A percentile compares a stretch with the other conserved stretches of the same genome.
Evolutionary conservation across 2,888 invertebrate genomes (phyloP).

Genomic region (Harmothoe impar): DNA sequence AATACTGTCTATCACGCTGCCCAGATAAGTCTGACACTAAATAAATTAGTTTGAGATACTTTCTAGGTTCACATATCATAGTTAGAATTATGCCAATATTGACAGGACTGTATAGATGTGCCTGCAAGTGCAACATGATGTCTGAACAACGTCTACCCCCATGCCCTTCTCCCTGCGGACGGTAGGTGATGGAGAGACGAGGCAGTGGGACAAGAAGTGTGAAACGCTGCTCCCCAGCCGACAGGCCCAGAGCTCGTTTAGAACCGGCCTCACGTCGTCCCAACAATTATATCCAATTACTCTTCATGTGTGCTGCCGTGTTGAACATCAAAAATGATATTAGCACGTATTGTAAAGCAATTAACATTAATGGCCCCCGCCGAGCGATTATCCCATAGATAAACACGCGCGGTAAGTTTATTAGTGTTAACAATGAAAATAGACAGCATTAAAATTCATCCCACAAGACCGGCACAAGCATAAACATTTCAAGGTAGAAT

Average conservation of each 20-base stretch:
- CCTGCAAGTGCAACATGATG: too few species aligned
- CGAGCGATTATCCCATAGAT: background rate
- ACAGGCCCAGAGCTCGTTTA: background rate
- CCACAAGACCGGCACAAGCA: background rate
- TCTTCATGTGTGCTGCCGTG: background rate
- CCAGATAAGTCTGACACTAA: too few species aligned
- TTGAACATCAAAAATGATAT: background rate
- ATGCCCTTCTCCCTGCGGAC: background rate
- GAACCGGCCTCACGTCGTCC: background rate
- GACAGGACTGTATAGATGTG: too few species aligned
- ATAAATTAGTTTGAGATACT: too few species aligned
- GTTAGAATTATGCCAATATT: too few species aligned
- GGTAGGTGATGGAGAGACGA: background rate
- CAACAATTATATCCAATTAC: conserved; percentile 23
- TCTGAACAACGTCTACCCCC: background rate
- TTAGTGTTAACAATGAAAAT: background rate
- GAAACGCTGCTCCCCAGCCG: background rate
- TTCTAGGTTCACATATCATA: too few species aligned
- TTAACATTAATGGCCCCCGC: background rate
- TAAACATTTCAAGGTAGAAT: background rate
- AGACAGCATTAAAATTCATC: background rate
- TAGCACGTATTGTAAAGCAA: background rate
- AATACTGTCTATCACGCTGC: too few species aligned
- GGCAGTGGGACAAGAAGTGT: background rate
- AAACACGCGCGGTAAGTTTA: background rate